A percentile compares a stretch with the other conserved stretches of the same genome.
These are phyloP conservation scores for Antheraea assamensis DNA, from an alignment of 2,888 invertebrate species.

Conservation along the genomic window DNA sequence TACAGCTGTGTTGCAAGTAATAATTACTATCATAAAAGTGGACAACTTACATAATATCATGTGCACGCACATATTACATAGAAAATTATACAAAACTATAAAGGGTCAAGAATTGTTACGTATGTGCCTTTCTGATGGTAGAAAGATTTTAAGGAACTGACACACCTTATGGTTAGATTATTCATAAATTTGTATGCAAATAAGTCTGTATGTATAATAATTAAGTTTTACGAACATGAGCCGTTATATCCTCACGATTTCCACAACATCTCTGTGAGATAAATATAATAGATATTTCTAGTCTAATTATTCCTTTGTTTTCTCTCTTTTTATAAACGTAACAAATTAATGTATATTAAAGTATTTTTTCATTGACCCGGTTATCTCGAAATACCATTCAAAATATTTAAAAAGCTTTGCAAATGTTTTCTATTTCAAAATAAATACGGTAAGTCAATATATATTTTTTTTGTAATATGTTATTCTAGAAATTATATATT, in stretches of 20 bases:
- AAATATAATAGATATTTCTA: conserved; percentile 1
- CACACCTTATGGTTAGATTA: background rate
- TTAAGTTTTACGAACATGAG: background rate
- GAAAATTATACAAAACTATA: background rate
- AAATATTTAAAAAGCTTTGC: background rate
- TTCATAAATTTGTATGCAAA: no score
- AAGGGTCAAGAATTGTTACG: background rate
- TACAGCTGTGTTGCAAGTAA: background rate
- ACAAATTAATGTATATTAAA: background rate
- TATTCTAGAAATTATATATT: no score
- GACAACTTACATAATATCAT: conserved; percentile 2
- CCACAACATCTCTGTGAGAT: background rate
- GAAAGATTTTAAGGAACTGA: background rate
- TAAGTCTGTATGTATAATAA: background rate
- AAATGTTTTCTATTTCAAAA: background rate
- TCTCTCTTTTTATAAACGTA: background rate
- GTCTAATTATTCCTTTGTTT: background rate
- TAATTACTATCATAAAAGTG: conserved; percentile 6
- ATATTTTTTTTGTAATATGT: no score
- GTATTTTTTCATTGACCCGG: background rate
- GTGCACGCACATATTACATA: conserved; percentile 12
- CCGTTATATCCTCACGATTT: background rate
- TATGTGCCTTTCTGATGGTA: background rate
- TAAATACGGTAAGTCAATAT: background rate
- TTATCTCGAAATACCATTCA: background rate